Evolutionary conservation across 2,113 vertebrate genomes (phyloP).

Genomic region (Mustela lutreola): DNA sequence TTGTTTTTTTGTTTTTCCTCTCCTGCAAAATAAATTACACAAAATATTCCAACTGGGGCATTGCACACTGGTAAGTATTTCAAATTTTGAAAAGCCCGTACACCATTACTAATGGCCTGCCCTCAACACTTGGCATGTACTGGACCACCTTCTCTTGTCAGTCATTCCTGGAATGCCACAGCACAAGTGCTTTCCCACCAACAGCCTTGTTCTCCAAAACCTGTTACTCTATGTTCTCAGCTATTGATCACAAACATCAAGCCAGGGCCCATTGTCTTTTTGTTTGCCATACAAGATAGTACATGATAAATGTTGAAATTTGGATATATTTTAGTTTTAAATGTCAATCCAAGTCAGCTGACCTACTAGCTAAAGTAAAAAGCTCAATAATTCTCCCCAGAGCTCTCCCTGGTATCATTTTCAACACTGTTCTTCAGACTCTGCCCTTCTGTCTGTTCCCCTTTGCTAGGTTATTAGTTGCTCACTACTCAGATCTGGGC

Average conservation of each 20-base stretch:
- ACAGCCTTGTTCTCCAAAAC: neutral
- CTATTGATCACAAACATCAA: neutral
- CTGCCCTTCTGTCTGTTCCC: neutral
- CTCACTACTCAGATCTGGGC: neutral
- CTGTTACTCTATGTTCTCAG: neutral
- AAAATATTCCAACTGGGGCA: neutral
- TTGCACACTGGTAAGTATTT: neutral
- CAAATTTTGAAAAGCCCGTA: constrained; percentile 30
- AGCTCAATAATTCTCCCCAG: neutral
- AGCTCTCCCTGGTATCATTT: neutral
- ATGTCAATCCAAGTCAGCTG: neutral
- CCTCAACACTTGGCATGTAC: neutral
- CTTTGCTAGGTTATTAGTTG: neutral
- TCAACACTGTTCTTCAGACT: neutral
- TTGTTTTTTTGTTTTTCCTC: neutral
- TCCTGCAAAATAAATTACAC: neutral
- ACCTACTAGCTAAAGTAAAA: neutral
- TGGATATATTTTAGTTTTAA: constrained; percentile 1
- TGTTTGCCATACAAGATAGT: neutral
- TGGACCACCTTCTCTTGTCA: neutral
- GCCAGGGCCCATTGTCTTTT: neutral
- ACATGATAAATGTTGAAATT: neutral
- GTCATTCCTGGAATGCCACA: neutral
- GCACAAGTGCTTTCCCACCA: neutral
- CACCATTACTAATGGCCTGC: neutral